Evolutionary conservation across 2,797 vertebrate genomes (phyloP).

Genomic region (Monodelphis domestica): DNA sequence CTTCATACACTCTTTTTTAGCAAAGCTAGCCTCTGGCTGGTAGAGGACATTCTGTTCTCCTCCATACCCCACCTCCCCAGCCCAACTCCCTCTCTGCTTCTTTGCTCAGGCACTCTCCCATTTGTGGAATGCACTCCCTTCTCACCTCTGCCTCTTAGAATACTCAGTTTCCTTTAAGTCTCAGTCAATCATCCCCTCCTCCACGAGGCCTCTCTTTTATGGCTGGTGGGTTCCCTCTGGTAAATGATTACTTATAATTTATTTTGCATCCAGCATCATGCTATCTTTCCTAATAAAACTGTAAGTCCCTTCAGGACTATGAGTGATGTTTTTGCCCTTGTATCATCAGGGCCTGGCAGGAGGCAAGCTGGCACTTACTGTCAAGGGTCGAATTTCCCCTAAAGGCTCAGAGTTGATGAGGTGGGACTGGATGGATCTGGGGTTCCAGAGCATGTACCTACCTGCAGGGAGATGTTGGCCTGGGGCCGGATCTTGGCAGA

Average conservation of each 20-base stretch:
- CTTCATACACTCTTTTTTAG: neutral
- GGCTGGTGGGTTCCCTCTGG: neutral
- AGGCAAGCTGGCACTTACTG: neutral
- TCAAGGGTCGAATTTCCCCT: neutral
- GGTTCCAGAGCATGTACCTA: conserved; percentile 69
- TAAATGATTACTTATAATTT: neutral
- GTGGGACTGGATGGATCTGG: neutral
- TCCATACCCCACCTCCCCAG: neutral
- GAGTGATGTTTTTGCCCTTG: neutral
- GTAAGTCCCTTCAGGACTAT: neutral
- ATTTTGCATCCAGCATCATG: neutral
- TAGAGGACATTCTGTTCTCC: neutral
- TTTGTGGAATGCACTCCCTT: neutral
- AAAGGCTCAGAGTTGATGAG: neutral
- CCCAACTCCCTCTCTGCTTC: neutral
- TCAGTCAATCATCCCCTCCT: neutral
- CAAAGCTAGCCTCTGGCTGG: neutral
- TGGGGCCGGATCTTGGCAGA: conserved; percentile 91
- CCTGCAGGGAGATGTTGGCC: conserved; percentile 96
- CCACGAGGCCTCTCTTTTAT: neutral
- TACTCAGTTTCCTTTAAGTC: neutral
- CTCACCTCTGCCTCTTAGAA: no score
- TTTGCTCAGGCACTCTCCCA: neutral
- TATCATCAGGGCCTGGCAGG: neutral
- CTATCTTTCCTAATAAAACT: neutral